phyloP scores from a whole-genome alignment of 1,140 invertebrate genomes.

The Panagrolaimus sp. region DNA sequence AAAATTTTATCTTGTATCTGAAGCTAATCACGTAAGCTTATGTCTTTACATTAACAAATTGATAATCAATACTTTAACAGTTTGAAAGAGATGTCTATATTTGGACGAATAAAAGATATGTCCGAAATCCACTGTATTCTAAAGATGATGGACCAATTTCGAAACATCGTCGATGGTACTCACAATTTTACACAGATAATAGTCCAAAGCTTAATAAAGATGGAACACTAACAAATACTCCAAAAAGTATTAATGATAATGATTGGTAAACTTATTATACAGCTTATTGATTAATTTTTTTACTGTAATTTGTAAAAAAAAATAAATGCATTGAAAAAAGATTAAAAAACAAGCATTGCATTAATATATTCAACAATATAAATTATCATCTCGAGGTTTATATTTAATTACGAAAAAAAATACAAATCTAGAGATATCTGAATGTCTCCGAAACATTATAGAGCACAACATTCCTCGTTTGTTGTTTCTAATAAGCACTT shows the following conservation, averaged over 20 bases:
- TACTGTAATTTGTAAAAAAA: too few species aligned
- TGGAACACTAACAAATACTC: slow-evolving; percentile 28
- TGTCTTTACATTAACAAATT: neutral
- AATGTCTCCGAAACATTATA: too few species aligned
- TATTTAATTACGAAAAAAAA: too few species aligned
- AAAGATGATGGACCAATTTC: slow-evolving; percentile 60
- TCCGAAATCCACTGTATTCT: slow-evolving; percentile 70
- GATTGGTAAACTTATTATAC: too few species aligned
- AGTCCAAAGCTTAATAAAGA: slow-evolving; percentile 63
- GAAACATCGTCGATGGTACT: slow-evolving; percentile 72
- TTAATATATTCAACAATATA: too few species aligned
- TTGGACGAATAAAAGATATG: slow-evolving; percentile 79
- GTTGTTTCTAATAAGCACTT: too few species aligned
- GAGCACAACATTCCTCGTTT: too few species aligned
- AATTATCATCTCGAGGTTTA: too few species aligned
- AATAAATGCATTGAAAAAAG: too few species aligned
- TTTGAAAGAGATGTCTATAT: slow-evolving; percentile 77
- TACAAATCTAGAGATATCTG: too few species aligned
- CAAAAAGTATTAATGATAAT: slow-evolving; percentile 28
- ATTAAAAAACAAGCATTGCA: too few species aligned
- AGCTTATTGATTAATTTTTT: neutral
- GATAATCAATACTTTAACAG: too few species aligned
- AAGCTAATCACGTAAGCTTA: slow-evolving; percentile 70
- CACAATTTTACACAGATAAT: slow-evolving; percentile 76
- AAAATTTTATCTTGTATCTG: slow-evolving; percentile 67